Percentiles rank a stretch among this genome's conserved stretches.
Conservation (phyloP, 2,113 vertebrate species). For the Erpornis zantholeuca region DNA sequence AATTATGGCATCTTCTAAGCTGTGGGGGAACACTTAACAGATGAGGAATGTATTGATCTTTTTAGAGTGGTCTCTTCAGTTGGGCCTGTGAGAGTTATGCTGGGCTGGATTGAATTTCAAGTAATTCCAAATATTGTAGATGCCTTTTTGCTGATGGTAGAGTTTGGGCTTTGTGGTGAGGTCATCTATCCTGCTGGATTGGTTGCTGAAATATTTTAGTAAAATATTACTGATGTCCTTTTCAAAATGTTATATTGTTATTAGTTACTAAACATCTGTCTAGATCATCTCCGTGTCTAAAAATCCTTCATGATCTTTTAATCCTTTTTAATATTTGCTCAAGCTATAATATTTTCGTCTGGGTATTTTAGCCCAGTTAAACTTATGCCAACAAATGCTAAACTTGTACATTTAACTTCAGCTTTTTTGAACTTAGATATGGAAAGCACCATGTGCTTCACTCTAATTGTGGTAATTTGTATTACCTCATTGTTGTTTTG, state of each 20-base stretch:
- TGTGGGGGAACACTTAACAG: not conserved
- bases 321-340: not conserved
- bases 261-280: not conserved
- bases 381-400: not conserved
- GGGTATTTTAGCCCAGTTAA: not conserved
- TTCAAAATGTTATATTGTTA: not conserved
- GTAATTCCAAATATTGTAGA: not conserved
- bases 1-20: not conserved
- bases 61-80: not conserved
- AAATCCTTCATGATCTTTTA: not conserved
- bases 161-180: not conserved
- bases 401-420: not conserved
- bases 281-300: not conserved
- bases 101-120: not conserved
- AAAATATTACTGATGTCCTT: not conserved
- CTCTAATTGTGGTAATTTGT: not conserved
- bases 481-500: not conserved
- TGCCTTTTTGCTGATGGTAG: not conserved
- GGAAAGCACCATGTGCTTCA: not conserved
- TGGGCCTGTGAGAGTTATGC: not conserved
- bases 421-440: not conserved
- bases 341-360: not conserved
- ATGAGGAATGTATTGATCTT: not conserved
- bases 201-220: not conserved
- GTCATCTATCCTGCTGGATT: not conserved